Evolutionary conservation across 2,888 invertebrate genomes (phyloP).

Genomic region (Drosophila mercatorum): DNA sequence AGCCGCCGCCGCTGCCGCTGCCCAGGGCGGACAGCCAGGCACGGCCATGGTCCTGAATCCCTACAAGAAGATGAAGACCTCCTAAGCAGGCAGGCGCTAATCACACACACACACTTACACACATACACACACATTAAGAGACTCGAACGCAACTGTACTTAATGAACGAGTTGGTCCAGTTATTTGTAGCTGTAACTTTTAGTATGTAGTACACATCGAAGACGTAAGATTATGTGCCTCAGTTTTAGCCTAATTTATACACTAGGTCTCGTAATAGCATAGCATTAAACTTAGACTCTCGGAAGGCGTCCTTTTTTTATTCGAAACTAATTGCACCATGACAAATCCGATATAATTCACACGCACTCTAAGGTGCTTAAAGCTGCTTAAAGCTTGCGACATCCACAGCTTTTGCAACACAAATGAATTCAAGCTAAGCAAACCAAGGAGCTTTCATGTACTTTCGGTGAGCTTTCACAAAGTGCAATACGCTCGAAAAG

Average conservation of each 20-base stretch:
- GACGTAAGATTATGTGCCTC: conserved; percentile 74
- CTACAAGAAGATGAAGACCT: conserved; percentile 96
- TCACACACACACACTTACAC: conserved; percentile 7
- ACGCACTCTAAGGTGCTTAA: not conserved
- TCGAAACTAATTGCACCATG: conserved; percentile 23
- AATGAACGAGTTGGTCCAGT: conserved; percentile 47
- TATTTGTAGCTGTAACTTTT: conserved; percentile 29
- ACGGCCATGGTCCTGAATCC: conserved; percentile 89
- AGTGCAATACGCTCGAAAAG: conserved; percentile 20
- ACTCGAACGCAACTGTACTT: conserved; percentile 62
- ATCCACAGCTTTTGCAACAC: conserved; percentile 8
- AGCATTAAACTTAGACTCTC: conserved; percentile 35
- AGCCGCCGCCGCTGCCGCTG: conserved; percentile 70
- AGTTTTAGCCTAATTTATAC: conserved; percentile 62
- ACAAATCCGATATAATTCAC: conserved; percentile 24
- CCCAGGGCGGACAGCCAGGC: conserved; percentile 63
- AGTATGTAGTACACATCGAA: conserved; percentile 53
- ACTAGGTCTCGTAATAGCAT: conserved; percentile 39
- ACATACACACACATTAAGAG: conserved; percentile 17
- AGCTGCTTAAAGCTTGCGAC: conserved; percentile 17
- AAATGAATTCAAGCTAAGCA: not conserved
- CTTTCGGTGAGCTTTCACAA: conserved; percentile 16
- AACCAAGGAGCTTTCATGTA: not conserved
- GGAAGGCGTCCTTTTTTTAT: conserved; percentile 2
- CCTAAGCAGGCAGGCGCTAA: conserved; percentile 64